Evolutionary conservation across 2,113 vertebrate species (phyloP), one percentile per base, ranked within the genome.

Genomic region (Hemicordylus capensis): DNA sequence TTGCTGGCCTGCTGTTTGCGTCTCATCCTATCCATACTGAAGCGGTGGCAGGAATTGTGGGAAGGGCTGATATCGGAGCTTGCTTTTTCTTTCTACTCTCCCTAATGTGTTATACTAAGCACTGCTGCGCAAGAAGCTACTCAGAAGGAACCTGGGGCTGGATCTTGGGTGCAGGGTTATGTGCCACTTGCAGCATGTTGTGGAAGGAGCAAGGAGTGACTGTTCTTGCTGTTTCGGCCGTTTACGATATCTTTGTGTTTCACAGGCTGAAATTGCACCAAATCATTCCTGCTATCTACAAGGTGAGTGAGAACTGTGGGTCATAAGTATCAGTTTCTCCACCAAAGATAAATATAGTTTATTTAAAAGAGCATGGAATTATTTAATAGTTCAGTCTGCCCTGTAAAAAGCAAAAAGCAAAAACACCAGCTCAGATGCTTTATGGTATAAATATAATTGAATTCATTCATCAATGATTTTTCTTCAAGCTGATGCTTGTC

Each of bases 171-270:
- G 96, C 98, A 0, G 96, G 98, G 80, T 94, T 95, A 31, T 98
- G 97, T 3, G 98, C 98, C 0, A 97, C 97, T 1, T 98, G 97
- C 96, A 99, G 99, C 95, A 99, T 99, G 98, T 93, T 99, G 67
- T 99, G 99, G 98, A 99, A 99, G 93, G 99, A 99, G 90, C 98
- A 99, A 87, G 99, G 99, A 67, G 97, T 99, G 88, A 99, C 98
- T 2, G 99, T 99, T 70, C 96, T 99, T 64, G 98, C 98, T 0
- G 92, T 99, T n/a, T 98, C 98, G 0, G 98, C 98, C 0, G 95
- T 98, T 63, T 99, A 99, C 0, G 98, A 99, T 20, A 78, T 99
- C 92, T 99, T 98, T 90, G 96, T 99, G 63, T 97, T 98, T 95
- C 97, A 98, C 94, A 95, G 92, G 73, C 96, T 99, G 90, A 99